phyloP scores from a whole-genome alignment of 2,888 invertebrate species.

The Pristionchus fissidentatus region DNA sequence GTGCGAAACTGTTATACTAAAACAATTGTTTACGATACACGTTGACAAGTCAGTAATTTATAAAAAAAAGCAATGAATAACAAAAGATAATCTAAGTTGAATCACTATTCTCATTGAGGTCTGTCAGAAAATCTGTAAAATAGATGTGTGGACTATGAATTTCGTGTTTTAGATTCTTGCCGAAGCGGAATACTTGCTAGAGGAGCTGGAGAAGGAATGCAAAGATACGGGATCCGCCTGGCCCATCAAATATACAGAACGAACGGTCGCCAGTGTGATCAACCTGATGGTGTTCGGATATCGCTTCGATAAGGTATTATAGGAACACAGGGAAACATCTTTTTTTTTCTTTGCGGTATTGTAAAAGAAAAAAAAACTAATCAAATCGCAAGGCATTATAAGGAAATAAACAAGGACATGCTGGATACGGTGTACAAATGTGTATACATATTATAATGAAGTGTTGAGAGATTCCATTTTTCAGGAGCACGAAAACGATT shows the following conservation, averaged over 20 bases:
- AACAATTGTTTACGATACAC: neutral
- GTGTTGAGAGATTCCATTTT: too few species aligned
- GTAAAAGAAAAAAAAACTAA: too few species aligned
- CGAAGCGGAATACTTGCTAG: constrained; percentile 21
- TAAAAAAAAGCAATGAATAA: too few species aligned
- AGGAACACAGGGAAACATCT: neutral
- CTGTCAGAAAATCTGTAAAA: too few species aligned
- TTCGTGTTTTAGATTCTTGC: constrained; percentile 25
- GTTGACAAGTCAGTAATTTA: neutral
- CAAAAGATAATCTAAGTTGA: neutral
- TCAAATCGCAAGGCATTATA: neutral
- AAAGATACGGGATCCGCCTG: neutral
- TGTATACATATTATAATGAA: too few species aligned
- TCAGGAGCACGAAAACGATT: constrained; percentile 16
- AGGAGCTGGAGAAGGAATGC: neutral
- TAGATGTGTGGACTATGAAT: too few species aligned
- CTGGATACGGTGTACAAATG: too few species aligned
- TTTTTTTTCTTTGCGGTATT: too few species aligned
- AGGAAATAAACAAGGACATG: too few species aligned
- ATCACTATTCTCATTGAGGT: too few species aligned
- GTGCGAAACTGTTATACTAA: too few species aligned
- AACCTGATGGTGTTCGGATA: constrained; percentile 61
- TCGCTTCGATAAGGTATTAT: constrained; percentile 58
- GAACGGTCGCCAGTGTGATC: constrained; percentile 52
- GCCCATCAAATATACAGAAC: constrained; percentile 21